Conservation (phyloP, 2,888 invertebrate genomes). For the Tuberolachnus salignus region DNA sequence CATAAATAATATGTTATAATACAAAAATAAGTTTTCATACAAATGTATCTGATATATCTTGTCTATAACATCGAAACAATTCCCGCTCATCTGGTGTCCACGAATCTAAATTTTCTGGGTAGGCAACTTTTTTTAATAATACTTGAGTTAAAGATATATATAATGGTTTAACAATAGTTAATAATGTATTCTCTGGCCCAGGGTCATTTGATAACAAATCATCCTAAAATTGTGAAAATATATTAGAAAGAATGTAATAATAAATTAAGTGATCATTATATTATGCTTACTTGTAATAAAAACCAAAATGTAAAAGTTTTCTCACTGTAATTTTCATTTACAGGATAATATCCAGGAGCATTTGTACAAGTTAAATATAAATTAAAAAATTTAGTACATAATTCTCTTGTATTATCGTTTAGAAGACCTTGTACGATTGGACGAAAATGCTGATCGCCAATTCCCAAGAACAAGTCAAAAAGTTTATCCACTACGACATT, state of each 20-base stretch:
- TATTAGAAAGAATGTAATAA: background rate
- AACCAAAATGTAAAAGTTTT: constrained; percentile 92
- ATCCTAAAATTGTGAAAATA: constrained; percentile 48
- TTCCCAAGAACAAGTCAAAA: constrained; percentile 67
- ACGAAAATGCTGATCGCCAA: constrained; percentile 67
- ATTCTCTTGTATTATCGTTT: constrained; percentile 65
- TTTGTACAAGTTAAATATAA: constrained; percentile 80
- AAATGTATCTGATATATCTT: constrained; percentile 84
- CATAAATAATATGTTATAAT: background rate
- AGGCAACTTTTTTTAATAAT: constrained; percentile 79
- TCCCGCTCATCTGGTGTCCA: constrained; percentile 83
- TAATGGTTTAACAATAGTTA: constrained; percentile 65
- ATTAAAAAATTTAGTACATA: constrained; percentile 71
- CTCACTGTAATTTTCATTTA: constrained; percentile 85
- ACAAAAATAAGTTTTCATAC: constrained; percentile 64
- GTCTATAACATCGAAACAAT: constrained; percentile 82
- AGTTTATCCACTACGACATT: constrained; percentile 47
- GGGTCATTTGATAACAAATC: constrained; percentile 54
- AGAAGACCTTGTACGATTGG: constrained; percentile 66
- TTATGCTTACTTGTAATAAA: constrained; percentile 74
- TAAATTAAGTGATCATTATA: background rate
- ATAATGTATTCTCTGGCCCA: constrained; percentile 34
- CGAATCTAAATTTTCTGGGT: constrained; percentile 70
- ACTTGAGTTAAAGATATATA: constrained; percentile 79
- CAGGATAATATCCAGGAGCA: constrained; percentile 82